Evolutionary conservation across 2,888 invertebrate species (phyloP).

Genomic region (Cephus runcator): DNA sequence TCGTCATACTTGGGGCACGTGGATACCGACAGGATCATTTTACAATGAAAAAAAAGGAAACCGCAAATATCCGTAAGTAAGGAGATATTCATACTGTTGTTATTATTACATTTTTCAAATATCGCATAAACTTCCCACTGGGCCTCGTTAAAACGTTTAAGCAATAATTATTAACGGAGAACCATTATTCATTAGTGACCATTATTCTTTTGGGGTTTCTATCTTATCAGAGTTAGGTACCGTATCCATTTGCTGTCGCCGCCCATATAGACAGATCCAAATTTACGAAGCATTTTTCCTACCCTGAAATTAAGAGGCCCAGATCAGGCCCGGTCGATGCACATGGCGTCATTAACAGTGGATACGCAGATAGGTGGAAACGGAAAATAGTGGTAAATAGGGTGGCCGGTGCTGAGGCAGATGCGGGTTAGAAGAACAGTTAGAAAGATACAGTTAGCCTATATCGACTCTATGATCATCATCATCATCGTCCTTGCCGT

Average conservation of each 20-base stretch:
- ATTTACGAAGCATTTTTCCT: background rate
- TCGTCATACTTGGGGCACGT: background rate
- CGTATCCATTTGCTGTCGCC: background rate
- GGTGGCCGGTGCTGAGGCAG: constrained; percentile 20
- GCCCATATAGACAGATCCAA: background rate
- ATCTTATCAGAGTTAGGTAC: background rate
- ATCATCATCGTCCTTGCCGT: background rate
- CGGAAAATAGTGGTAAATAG: constrained; percentile 17
- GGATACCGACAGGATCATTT: background rate
- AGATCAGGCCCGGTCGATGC: constrained; percentile 32
- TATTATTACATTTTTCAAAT: background rate
- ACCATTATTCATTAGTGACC: background rate
- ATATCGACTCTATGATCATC: background rate
- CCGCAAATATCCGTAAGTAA: background rate
- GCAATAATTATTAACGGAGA: background rate
- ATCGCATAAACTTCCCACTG: background rate
- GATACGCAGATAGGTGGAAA: constrained; percentile 17
- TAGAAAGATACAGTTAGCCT: constrained; percentile 13
- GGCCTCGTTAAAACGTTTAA: background rate
- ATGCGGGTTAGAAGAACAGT: constrained; percentile 24
- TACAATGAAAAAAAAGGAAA: background rate
- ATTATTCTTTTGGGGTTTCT: background rate
- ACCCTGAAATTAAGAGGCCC: constrained; percentile 39
- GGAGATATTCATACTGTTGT: background rate
- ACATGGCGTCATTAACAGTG: constrained; percentile 42